Base-by-base conservation (phyloP, 2,888 invertebrate species). In the Drosophila peninsularis region DNA sequence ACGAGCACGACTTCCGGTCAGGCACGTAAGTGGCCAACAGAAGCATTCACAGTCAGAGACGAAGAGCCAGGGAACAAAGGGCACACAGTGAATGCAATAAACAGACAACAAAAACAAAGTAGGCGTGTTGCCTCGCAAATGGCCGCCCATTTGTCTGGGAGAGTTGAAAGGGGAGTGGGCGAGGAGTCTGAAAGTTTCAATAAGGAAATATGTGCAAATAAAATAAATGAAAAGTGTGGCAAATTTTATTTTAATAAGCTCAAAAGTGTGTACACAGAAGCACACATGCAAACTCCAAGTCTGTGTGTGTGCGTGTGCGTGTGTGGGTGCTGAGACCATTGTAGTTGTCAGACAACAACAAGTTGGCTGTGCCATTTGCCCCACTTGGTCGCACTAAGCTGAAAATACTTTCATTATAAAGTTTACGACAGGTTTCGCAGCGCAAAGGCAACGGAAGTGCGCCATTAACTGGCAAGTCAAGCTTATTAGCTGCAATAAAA, bases 401-500 rank as follows among this genome's bases (percentile, higher is more conserved):
- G 62, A 63, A 85, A 80, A 88, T 88, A 84, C 80, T 88, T 84
- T 83, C 86, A 88, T 88, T 88, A 80, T 82, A 82, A 85, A 84
- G 69, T 84, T 84, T 80, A 85, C 78, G 86, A 84, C 78, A 80
- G 86, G 82, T 85, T 80, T 80, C 50, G 65, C 50, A 55, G 50
- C 60, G 70, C 80, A 78, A 80, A 64, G 71, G 83, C 78, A 82
- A 82, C 78, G 88, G 86, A 86, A 84, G 80, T 78, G 83, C 72
- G 72, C 88, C 81, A 86, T 88, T 84, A 88, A 84, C 75, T 78
- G 75, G 77, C 78, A 83, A 80, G 76, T 86, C 71, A 74, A 86
- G 83, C 86, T 88, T 85, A 88, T 85, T 86, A 88, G 81, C 76
- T 75, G 65, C 88, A 85, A 85, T 86, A 85, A 88, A 85, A 84